Evolutionary conservation across 2,888 invertebrate species (phyloP).

Genomic region (Baccha elongata): DNA sequence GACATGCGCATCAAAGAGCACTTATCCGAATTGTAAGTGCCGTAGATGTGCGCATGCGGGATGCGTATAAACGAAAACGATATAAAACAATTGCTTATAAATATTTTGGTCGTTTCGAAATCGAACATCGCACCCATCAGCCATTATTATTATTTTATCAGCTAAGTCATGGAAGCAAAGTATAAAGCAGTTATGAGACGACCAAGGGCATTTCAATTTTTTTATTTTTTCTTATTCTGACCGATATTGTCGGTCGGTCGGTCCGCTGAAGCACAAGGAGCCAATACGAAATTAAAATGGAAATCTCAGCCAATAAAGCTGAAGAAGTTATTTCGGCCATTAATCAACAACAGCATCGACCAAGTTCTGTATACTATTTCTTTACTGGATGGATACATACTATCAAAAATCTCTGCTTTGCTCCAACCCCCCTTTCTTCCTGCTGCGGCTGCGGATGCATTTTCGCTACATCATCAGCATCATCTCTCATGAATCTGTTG

Average conservation of each 20-base stretch:
- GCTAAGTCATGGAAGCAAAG: slow-evolving; percentile 15
- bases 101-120: slow-evolving; percentile 63
- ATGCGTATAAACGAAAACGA: slow-evolving; percentile 57
- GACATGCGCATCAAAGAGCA: slow-evolving; percentile 60
- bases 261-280: slow-evolving; percentile 34
- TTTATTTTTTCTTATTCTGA: slow-evolving; percentile 9
- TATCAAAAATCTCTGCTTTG: not conserved
- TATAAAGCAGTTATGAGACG: slow-evolving; percentile 34
- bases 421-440: slow-evolving; percentile 16
- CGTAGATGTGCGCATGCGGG: slow-evolving; percentile 37
- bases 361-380: slow-evolving; percentile 29
- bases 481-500: slow-evolving; percentile 74
- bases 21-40: slow-evolving; percentile 71
- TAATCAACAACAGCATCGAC: slow-evolving; percentile 76
- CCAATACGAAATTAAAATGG: slow-evolving; percentile 73
- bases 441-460: slow-evolving; percentile 20
- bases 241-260: not conserved
- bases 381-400: slow-evolving; percentile 18
- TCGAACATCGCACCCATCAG: slow-evolving; percentile 36
- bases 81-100: slow-evolving; percentile 73
- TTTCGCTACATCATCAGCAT: slow-evolving; percentile 70
- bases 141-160: slow-evolving; percentile 36
- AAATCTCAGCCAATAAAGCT: slow-evolving; percentile 76
- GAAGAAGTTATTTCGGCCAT: slow-evolving; percentile 76
- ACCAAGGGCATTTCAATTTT: slow-evolving; percentile 32